Base-by-base conservation (phyloP, 2,797 vertebrate species). In the Melanotaenia pygmaea region DNA sequence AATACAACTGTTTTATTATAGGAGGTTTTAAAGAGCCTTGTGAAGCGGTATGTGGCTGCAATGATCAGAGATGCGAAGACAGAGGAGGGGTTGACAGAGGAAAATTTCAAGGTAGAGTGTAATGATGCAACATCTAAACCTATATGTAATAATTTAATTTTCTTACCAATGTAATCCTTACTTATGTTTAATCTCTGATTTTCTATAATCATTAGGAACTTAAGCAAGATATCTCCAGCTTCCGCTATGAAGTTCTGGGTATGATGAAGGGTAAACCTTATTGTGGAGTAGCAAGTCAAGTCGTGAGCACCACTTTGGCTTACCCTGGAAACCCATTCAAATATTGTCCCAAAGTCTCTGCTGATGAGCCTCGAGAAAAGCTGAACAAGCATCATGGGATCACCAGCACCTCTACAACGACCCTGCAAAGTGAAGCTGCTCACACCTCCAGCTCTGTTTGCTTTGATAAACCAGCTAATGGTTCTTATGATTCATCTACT, bases 171-270 rank as follows among this genome's bases (percentile, higher is more conserved):
- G 3, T 37, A 43, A 53, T 63, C 0, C 12, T 3, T 70, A 6
- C 71, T 37, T 35, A 26, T 71, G 1, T 77, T 71, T 45, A 70
- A 77, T 65, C 5, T 58, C 30, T 80, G 56, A 8, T 75, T 73
- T 51, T 79, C 34, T 47, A 58, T 59, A 62, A 67, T 66, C 76
- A 40, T 70, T 60, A 99, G 98, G 98, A 99, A 84, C 93, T 99
- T 57, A 99, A 99, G 82, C 98, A 99, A 88, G 97, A 99, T 86
- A 99, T 99, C 89, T 99, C 98, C 70, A 99, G 98, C 76, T 99
- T 99, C 89, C 97, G 98, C 74, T 99, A 96, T 86, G 98, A 99
- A 91, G 97, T 99, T 22, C 86, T 99, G 77, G 97, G 97, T 67
- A 94, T 99, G 89, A 94, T 99, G 83, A 96, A 95, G 90, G 93